phyloP scores from a whole-genome alignment of 2,888 invertebrate species.

The Apocheima hispidaria region DNA sequence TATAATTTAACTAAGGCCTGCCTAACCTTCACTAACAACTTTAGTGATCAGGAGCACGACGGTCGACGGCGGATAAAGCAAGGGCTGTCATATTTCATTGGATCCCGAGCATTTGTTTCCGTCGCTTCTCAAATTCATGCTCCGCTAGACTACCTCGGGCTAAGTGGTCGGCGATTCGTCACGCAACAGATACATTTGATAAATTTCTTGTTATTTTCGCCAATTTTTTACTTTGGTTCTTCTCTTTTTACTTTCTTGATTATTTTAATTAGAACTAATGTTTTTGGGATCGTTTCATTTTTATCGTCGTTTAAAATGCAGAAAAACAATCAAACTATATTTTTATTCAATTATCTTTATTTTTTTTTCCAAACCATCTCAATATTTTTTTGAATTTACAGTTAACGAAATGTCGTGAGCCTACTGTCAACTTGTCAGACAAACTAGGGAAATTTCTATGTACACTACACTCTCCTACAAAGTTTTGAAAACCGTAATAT shows the following conservation, averaged over 20 bases:
- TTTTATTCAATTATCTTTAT: no score
- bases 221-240: background rate
- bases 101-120: constrained; percentile 26
- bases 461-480: no score
- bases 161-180: constrained; percentile 18
- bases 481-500: no score
- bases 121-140: constrained; percentile 28
- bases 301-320: background rate
- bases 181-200: constrained; percentile 7
- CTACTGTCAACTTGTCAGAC: no score
- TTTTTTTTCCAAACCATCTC: background rate
- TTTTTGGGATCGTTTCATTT: background rate
- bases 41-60: constrained; percentile 5
- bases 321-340: no score
- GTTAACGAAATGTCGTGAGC: background rate
- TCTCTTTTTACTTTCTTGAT: background rate
- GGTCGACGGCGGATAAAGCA: constrained; percentile 17
- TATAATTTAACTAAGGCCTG: background rate
- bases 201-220: background rate
- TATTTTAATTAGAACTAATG: background rate
- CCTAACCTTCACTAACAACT: constrained; percentile 1
- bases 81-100: constrained; percentile 25
- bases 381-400: background rate
- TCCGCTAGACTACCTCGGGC: constrained; percentile 13
- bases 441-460: no score